Evolutionary conservation across 2,888 invertebrate species (phyloP), one percentile per base, ranked within the genome.

Genomic region (Portevinia maculata): DNA sequence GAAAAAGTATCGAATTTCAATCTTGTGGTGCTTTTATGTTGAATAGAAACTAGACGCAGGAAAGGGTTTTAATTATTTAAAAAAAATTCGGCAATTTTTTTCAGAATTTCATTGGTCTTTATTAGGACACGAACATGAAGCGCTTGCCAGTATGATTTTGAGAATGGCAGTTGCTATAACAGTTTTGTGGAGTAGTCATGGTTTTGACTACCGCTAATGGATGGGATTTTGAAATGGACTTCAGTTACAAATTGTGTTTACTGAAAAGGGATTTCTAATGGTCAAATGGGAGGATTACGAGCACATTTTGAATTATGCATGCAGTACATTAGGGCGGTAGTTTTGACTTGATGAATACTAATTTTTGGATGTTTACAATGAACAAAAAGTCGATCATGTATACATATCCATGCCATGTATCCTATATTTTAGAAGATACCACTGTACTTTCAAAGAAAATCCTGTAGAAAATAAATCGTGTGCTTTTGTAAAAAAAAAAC

Each of bases 51-150:
- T n/a, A 52, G 5, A 39, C n/a, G 13, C 39, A 34, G 64, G 37
- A 62, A 60, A 76, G 70, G 75, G 71, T 83, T 83, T 83, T 83
- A 83, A 83, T 83, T 78, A 83, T 83, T 83, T 65, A 83, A 83
- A 79, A 81, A 59, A 70, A 79, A 79, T 39, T 46, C 13, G 64
- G 55, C 53, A 75, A 39, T 65, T 75, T 41, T 62, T 52, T 64
- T 41, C 34, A 32, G 59, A 59, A 48, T 53, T 79, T 53, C 67
- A 32, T 70, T 69, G 34, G 81, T 50, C 21, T 57, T 57, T 69
- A 64, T 64, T 64, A 32, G 62, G 48, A 64, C 28, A 28, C 46
- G 41, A 70, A 64, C 64, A 53, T 60, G 81, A 76, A 71, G 65
- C 62, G 59, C 37, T 37, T 48, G 50, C 28, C 37, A 34, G 62